Evolutionary conservation across 2,797 vertebrate species (phyloP).

Genomic region (Myiotriccus ornatus): DNA sequence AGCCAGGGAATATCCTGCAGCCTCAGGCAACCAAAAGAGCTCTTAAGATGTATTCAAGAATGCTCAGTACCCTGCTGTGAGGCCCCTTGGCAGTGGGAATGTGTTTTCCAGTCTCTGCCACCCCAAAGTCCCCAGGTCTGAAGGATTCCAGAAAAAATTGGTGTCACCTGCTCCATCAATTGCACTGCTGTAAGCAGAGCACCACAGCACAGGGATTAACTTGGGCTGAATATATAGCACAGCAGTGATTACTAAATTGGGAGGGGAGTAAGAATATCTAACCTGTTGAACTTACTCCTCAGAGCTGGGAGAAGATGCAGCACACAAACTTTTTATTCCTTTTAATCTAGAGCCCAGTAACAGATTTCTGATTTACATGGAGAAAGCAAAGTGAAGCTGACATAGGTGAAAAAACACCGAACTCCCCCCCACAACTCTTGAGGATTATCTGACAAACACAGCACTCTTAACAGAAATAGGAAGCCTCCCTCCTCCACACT

Average conservation of each 20-base stretch:
- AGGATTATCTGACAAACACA: not conserved
- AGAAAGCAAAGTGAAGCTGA: not conserved
- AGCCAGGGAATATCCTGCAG: not conserved
- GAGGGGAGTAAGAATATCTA: not conserved
- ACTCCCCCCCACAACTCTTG: not conserved
- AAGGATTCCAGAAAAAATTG: not conserved
- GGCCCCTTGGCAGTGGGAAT: not conserved
- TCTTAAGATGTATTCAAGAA: not conserved
- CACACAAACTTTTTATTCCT: not conserved
- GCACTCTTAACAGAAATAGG: not conserved
- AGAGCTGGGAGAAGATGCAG: not conserved
- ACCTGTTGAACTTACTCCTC: not conserved
- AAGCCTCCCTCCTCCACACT: not conserved
- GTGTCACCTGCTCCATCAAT: not conserved
- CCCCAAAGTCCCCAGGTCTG: not conserved
- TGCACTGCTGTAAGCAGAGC: not conserved
- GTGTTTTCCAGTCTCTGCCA: not conserved
- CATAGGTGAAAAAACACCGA: not conserved
- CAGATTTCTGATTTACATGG: not conserved
- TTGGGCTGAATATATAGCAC: not conserved
- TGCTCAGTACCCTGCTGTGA: not conserved
- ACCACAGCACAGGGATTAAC: not conserved
- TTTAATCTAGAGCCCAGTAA: not conserved
- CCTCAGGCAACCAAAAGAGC: not conserved
- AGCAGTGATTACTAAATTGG: constrained; percentile 15